Percentiles rank a stretch among this genome's conserved stretches.
Conservation (phyloP, 2,888 invertebrate genomes). For the Caenorhabditis afra region DNA sequence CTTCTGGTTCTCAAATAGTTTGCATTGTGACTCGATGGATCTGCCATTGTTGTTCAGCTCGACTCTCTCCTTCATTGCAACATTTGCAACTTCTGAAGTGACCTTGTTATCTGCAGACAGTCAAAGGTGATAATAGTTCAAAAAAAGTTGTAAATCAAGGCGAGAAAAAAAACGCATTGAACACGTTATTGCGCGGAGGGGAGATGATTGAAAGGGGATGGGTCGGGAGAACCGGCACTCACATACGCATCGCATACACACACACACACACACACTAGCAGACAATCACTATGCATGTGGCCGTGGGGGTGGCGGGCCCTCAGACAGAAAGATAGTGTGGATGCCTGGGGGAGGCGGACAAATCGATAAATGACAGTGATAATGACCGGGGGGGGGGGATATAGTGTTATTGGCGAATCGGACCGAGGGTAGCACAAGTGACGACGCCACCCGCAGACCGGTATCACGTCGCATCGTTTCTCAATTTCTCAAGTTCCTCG, state of each 20-base stretch:
- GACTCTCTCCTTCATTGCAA: conserved; percentile 66
- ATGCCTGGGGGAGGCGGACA: conserved; percentile 15
- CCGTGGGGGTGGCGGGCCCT: conserved; percentile 19
- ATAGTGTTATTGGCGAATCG: conserved; percentile 55
- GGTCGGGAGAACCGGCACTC: conserved; percentile 49
- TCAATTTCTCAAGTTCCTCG: conserved; percentile 46
- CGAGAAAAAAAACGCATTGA: conserved; percentile 54
- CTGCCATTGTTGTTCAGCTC: conserved; percentile 67
- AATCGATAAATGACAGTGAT: conserved; percentile 59
- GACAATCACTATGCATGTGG: conserved; percentile 42
- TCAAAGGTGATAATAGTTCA: conserved; percentile 48
- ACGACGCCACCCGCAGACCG: conserved; percentile 43
- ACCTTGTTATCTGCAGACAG: conserved; percentile 11
- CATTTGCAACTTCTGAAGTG: conserved; percentile 43
- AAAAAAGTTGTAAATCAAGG: conserved; percentile 52
- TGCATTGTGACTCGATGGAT: conserved; percentile 66
- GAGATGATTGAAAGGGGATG: conserved; percentile 54
- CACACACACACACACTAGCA: conserved; percentile 21
- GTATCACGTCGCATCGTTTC: conserved; percentile 48
- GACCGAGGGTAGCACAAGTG: conserved; percentile 26
- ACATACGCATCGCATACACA: conserved; percentile 8
- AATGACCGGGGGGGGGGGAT: conserved; percentile 52
- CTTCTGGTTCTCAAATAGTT: conserved; percentile 56
- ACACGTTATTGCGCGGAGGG: conserved; percentile 48
- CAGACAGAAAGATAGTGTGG: conserved; percentile 26